Percentiles rank a stretch among this genome's conserved stretches.
These are phyloP conservation scores for Aurelia sp. DNA, from an alignment of 30 jellyfish, hydroid and myxozoan species.

Conservation along the genomic window DNA sequence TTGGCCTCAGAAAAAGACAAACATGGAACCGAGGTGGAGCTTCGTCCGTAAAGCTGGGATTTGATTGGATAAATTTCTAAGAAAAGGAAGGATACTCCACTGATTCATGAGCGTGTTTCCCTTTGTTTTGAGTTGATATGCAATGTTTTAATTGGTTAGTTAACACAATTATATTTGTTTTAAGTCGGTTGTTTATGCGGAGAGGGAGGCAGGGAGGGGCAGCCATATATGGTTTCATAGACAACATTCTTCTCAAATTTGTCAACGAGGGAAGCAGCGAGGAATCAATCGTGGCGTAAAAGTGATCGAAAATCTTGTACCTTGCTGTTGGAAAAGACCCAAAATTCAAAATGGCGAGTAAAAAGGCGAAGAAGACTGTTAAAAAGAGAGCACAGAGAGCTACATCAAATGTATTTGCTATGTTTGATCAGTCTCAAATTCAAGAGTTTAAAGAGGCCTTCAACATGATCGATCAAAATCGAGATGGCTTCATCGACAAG, in stretches of 20 bases:
- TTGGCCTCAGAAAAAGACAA: too few relatives aligned
- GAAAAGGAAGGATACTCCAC: too few relatives aligned
- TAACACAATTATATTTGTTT: slow-evolving; percentile 19
- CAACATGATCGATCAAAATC: slow-evolving; percentile 99
- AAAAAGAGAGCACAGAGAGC: slow-evolving; percentile 99
- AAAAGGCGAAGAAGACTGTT: slow-evolving; percentile 86
- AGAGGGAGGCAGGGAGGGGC: slow-evolving; percentile 83
- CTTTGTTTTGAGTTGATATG: background rate
- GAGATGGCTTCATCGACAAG: slow-evolving; percentile 99
- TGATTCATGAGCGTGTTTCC: background rate
- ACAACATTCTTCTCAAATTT: background rate
- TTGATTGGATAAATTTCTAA: too few relatives aligned
- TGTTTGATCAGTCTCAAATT: slow-evolving; percentile 99
- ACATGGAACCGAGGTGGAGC: too few relatives aligned
- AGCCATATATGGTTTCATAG: slow-evolving; percentile 67
- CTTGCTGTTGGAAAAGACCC: background rate
- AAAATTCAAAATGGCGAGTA: slow-evolving; percentile 70
- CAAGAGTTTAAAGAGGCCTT: slow-evolving; percentile 99
- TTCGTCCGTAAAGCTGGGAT: too few relatives aligned
- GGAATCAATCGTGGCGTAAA: too few relatives aligned
- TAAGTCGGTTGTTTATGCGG: background rate
- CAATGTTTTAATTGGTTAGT: slow-evolving; percentile 12
- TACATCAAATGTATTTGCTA: slow-evolving; percentile 99
- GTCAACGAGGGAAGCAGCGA: too few relatives aligned
- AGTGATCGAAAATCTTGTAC: too few relatives aligned